Conservation (phyloP, 2,888 invertebrate species). For the Beris chalybata region DNA sequence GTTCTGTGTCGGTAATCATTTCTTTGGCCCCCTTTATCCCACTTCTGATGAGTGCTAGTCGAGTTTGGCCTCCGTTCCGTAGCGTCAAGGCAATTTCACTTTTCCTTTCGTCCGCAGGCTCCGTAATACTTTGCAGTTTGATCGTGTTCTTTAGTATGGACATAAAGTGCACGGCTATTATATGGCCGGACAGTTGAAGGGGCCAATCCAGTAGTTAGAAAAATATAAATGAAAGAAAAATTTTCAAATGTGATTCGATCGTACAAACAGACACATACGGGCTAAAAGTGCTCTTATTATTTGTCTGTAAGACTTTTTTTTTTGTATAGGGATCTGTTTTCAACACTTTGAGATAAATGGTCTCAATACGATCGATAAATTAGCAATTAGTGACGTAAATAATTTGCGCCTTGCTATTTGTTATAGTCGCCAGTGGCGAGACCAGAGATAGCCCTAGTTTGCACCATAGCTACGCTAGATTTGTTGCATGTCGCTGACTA, state of each 20-base stretch:
- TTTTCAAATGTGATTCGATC: conserved; percentile 13
- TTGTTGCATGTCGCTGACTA: conserved; percentile 22
- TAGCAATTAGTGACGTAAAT: conserved; percentile 33
- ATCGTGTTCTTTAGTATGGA: conserved; percentile 11
- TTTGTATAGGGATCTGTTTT: too few species aligned
- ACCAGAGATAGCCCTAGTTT: conserved; percentile 16
- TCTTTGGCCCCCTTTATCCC: conserved; percentile 19
- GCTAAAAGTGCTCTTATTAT: too few species aligned
- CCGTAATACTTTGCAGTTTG: conserved; percentile 16
- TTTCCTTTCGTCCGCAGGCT: too few species aligned
- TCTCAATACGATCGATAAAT: conserved; percentile 31
- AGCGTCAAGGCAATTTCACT: neutral
- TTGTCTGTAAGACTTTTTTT: conserved; percentile 7
- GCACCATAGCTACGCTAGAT: conserved; percentile 14
- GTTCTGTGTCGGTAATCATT: conserved; percentile 23
- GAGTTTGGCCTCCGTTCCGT: conserved; percentile 6
- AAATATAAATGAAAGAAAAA: neutral
- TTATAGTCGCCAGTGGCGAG: neutral
- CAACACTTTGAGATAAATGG: conserved; percentile 14
- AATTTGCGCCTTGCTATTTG: conserved; percentile 20
- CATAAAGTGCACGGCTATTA: conserved; percentile 1
- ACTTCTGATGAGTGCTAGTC: conserved; percentile 7
- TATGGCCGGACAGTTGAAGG: conserved; percentile 16
- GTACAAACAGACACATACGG: neutral
- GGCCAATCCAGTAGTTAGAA: neutral